Base-by-base conservation (phyloP, 2,888 invertebrate species). In the Mimachlamys varia region DNA sequence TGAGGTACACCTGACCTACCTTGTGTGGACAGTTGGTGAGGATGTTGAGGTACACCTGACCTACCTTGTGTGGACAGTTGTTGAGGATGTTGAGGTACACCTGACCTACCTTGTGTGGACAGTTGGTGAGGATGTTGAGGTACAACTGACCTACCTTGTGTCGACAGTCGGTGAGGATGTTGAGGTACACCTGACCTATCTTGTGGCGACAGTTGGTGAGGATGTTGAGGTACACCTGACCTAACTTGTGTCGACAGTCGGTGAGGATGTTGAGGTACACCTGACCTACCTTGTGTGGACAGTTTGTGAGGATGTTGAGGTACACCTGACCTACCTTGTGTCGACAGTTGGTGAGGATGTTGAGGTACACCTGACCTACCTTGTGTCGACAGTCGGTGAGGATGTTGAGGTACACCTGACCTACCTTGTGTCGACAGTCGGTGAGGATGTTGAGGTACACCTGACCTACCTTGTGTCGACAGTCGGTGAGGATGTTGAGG, bases 401-500 rank as follows among this genome's bases (percentile, higher is more conserved):
- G 13, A 55, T 55, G 19, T 55, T 55, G 13, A 17, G 50, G 55
- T 17, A 19, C 13, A 4, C 55, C 19, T 17, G 55, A 55, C 19
- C 55, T 55, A 55, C 55, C 55, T 55, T 55, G 55, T 55, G 55
- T 55, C 19, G 55, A 55, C 55, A 55, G 55, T 55, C 19, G 12
- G 55, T 3, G 19, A 10, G 19, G 13, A 55, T 55, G 55, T 55
- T 55, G n/a, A 97, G 97, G 89, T 98, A 97, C 50, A 98, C 97
- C 89, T 97, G 96, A 12, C 98, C 96, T 91, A n/a, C n/a, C n/a
- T n/a, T n/a, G n/a, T n/a, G n/a, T n/a, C n/a, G n/a, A n/a, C 53
- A 5, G 53, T 53, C 15, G 53, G 53, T 19, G 19, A 5, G 53
- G 17, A 53, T 53, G 12, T 53, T 53, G 5, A 53, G 53, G 44